Percentiles rank a stretch among this genome's conserved stretches.
These are phyloP conservation scores for Ctenoplectra terminalis DNA, from an alignment of 1,140 invertebrate genomes.

Conservation along the genomic window DNA sequence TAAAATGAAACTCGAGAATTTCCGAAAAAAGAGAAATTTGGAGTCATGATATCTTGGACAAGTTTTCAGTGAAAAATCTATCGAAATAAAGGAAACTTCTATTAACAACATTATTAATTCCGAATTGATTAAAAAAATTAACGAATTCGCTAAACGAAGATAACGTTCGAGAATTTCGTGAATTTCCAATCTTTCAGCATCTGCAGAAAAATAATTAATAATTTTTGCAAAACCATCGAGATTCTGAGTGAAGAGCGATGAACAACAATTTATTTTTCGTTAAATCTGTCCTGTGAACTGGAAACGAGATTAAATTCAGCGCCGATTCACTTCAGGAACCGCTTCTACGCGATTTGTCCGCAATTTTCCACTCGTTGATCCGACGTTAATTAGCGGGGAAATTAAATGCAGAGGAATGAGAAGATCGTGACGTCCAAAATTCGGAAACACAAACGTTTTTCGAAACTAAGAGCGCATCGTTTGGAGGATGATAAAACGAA, in stretches of 20 bases:
- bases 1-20: too few species aligned
- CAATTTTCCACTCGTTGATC: neutral
- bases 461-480: neutral
- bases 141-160: neutral
- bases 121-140: too few species aligned
- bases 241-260: neutral
- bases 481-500: too few species aligned
- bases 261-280: conserved; percentile 12
- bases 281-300: conserved; percentile 3
- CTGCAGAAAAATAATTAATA: neutral
- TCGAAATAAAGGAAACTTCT: too few species aligned
- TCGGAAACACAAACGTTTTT: neutral
- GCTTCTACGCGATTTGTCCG: conserved; percentile 8
- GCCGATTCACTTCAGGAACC: neutral
- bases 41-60: too few species aligned
- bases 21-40: too few species aligned
- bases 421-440: neutral
- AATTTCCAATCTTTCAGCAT: neutral
- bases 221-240: neutral
- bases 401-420: neutral
- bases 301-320: conserved; percentile 15
- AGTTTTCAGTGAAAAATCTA: too few species aligned
- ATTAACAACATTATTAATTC: too few species aligned
- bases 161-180: neutral
- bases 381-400: conserved; percentile 1